Percentiles rank a stretch among this genome's conserved stretches.
Evolutionary conservation across 2,797 vertebrate genomes (phyloP).

Genomic region (Phyllotis vaccarum): DNA sequence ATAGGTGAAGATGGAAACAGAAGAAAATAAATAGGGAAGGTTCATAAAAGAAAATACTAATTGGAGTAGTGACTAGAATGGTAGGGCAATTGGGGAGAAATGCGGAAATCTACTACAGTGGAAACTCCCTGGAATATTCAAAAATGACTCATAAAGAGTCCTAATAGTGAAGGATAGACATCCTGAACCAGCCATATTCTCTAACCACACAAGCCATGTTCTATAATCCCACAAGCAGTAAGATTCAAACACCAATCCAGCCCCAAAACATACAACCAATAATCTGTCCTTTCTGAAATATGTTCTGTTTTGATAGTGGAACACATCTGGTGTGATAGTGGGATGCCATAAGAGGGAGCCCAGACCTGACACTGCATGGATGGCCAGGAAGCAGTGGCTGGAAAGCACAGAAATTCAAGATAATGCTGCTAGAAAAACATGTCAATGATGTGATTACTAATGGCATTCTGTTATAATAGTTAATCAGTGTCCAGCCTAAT

Average conservation of each 20-base stretch:
- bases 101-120: neutral
- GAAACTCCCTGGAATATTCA: neutral
- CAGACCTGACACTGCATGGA: neutral
- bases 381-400: neutral
- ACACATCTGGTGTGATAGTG: neutral
- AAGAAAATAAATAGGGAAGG: neutral
- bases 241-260: neutral
- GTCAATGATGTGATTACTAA: neutral
- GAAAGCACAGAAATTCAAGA: neutral
- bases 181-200: neutral
- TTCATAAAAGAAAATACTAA: neutral
- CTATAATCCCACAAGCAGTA: no score
- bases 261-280: neutral
- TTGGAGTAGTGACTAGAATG: neutral
- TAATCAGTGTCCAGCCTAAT: neutral
- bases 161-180: neutral
- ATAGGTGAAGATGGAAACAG: fast-evolving
- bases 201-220: neutral
- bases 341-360: neutral
- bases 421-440: neutral
- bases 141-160: neutral
- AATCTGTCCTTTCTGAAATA: neutral
- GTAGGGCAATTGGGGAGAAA: neutral
- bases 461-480: neutral
- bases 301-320: neutral